phyloP scores from a whole-genome alignment of 1,140 invertebrate genomes.

The Yoshiicerus persimilis region DNA sequence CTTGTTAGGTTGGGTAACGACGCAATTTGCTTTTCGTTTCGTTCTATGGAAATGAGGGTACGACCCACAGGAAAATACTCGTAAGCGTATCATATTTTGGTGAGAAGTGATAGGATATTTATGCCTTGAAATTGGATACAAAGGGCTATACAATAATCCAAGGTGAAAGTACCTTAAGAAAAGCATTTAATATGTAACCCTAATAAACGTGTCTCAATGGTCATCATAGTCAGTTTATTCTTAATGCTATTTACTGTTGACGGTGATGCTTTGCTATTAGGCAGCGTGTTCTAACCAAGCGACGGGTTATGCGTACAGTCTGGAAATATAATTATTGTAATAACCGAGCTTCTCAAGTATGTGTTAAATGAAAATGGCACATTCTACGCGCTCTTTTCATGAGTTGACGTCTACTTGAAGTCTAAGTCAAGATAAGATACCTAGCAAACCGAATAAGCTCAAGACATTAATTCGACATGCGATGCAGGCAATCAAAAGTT shows the following conservation, averaged over 20 bases:
- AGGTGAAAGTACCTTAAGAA: neutral
- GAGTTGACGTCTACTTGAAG: neutral
- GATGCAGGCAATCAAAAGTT: slow-evolving; percentile 26
- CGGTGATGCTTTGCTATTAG: neutral
- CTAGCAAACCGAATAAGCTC: neutral
- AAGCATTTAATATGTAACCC: neutral
- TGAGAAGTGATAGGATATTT: neutral
- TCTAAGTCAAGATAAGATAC: neutral
- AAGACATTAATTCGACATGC: slow-evolving; percentile 43
- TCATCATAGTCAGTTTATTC: neutral
- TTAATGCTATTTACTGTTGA: neutral
- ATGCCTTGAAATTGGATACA: neutral
- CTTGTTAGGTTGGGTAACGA: too few species aligned
- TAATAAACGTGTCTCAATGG: neutral
- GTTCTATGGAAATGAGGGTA: too few species aligned
- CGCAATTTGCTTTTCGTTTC: too few species aligned
- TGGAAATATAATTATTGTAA: neutral
- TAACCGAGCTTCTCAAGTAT: neutral
- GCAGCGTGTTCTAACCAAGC: neutral
- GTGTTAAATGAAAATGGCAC: neutral
- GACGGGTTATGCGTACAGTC: too few species aligned
- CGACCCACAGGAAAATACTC: neutral
- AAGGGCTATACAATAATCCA: neutral
- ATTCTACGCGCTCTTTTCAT: neutral
- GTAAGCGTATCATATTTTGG: neutral